Conservation (phyloP, 64 coral and sea anemone species). For the Montipora sp. region DNA sequence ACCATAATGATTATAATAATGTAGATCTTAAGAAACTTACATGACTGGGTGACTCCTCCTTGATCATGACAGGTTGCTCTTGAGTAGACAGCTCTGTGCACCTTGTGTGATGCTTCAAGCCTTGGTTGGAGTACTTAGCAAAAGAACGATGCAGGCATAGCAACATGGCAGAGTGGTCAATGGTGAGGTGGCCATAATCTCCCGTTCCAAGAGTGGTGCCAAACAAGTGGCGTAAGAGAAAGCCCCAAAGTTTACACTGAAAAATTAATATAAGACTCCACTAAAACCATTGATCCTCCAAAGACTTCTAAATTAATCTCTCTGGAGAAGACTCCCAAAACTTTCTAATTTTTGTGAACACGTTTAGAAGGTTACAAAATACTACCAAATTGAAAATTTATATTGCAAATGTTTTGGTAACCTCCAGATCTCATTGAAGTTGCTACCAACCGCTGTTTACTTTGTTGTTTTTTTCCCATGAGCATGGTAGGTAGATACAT, state of each 20-base stretch:
- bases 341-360: too few species aligned
- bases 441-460: too few species aligned
- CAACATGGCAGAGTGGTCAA: constrained; percentile 55
- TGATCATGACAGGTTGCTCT: constrained; percentile 49
- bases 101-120: constrained; percentile 61
- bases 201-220: constrained; percentile 27
- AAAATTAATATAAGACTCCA: neutral
- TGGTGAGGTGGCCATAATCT: constrained; percentile 55
- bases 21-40: constrained; percentile 20
- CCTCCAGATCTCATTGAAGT: too few species aligned
- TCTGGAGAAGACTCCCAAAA: too few species aligned
- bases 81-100: constrained; percentile 43
- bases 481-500: too few species aligned
- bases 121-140: constrained; percentile 37
- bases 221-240: constrained; percentile 35
- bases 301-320: too few species aligned
- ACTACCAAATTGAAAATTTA: too few species aligned
- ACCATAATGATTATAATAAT: too few species aligned
- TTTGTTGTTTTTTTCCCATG: too few species aligned
- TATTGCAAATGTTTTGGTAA: too few species aligned
- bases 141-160: constrained; percentile 16
- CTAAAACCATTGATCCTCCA: too few species aligned
- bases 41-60: constrained; percentile 26
- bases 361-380: too few species aligned
- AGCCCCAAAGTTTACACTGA: constrained; percentile 55